Conservation (phyloP, 64 coral and sea anemone genomes). For the Anthopleura sola region DNA sequence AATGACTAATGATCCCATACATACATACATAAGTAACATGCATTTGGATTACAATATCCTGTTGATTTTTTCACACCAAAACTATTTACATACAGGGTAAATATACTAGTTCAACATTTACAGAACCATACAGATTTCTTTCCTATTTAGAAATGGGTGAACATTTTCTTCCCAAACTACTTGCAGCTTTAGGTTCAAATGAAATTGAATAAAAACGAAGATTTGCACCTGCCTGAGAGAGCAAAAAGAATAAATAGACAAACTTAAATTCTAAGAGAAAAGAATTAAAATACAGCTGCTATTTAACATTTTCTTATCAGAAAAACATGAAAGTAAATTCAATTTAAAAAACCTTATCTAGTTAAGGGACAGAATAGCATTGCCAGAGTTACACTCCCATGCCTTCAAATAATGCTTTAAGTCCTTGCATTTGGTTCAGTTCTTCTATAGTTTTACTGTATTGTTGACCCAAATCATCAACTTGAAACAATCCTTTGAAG, state of each 20-base stretch:
- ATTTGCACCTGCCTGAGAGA: neutral
- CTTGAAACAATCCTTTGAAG: too few species aligned
- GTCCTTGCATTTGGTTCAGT: too few species aligned
- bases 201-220: neutral
- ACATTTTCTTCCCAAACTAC: neutral
- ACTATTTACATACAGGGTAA: constrained; percentile 12
- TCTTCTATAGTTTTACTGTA: too few species aligned
- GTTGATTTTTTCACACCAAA: neutral
- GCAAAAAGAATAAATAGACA: neutral
- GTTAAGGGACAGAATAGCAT: too few species aligned
- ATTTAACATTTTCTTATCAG: neutral
- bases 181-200: neutral
- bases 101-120: neutral
- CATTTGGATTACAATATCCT: neutral
- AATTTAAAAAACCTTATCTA: too few species aligned
- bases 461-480: too few species aligned
- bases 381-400: too few species aligned
- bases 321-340: neutral
- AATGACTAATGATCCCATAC: neutral
- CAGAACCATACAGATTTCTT: neutral
- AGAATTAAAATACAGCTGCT: neutral
- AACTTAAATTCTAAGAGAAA: neutral
- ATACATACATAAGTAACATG: neutral
- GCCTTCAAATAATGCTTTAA: too few species aligned
- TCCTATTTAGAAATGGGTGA: neutral